phyloP scores from a whole-genome alignment of 2,888 invertebrate genomes.

The Leptopilina myrica region DNA sequence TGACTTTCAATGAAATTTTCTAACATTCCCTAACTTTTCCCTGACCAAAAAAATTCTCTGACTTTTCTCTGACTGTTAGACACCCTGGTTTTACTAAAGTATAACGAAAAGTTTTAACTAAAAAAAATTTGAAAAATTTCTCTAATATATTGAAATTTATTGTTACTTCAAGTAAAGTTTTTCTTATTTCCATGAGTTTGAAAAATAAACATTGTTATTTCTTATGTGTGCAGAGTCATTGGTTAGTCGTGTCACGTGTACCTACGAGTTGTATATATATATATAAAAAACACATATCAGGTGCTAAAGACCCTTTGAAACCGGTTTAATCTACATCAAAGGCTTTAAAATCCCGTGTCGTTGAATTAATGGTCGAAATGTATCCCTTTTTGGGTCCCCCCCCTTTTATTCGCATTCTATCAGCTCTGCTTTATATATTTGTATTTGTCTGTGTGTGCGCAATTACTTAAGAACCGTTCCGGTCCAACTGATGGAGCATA shows the following conservation, averaged over 20 bases:
- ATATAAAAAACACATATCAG: slow-evolving; percentile 28
- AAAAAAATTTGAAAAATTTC: no score
- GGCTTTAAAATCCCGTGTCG: slow-evolving; percentile 35
- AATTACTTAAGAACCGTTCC: slow-evolving; percentile 31
- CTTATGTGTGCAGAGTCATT: neutral
- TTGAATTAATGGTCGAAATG: slow-evolving; percentile 39
- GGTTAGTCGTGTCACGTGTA: slow-evolving; percentile 1
- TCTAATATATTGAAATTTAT: no score
- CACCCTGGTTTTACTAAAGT: no score
- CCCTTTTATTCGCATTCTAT: slow-evolving; percentile 36
- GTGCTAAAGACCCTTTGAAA: slow-evolving; percentile 39
- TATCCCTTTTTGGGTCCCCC: slow-evolving; percentile 20
- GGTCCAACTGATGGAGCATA: slow-evolving; percentile 18
- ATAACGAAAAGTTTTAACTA: no score
- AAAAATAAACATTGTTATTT: slow-evolving; percentile 21
- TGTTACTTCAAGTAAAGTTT: no score
- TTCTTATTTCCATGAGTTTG: neutral
- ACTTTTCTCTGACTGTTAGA: no score
- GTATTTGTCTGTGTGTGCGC: neutral
- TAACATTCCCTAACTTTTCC: no score
- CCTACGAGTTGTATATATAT: slow-evolving; percentile 5
- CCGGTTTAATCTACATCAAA: slow-evolving; percentile 41
- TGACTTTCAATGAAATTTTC: no score
- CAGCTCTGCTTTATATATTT: slow-evolving; percentile 34
- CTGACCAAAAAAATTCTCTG: no score